These are phyloP conservation scores for Trachelipus rathkii DNA, from an alignment of 1,140 invertebrate genomes.

Conservation along the genomic window DNA sequence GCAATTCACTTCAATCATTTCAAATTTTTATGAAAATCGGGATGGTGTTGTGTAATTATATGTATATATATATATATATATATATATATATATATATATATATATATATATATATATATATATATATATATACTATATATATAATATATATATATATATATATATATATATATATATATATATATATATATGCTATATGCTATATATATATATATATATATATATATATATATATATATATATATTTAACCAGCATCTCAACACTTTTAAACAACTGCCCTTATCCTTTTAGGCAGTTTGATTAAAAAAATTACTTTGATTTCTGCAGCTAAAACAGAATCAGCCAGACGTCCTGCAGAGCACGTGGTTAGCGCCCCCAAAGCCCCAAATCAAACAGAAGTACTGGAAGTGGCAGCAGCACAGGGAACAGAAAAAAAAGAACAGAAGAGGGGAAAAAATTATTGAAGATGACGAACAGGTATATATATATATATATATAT, in stretches of 20 bases:
- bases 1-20: too few relatives aligned
- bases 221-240: too few relatives aligned
- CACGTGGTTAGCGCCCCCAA: slow-evolving; percentile 31
- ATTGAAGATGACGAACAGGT: slow-evolving; percentile 39
- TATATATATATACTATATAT: too few relatives aligned
- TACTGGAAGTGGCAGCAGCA: slow-evolving; percentile 36
- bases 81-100: slow-evolving; percentile 13
- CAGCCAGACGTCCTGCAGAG: slow-evolving; percentile 22
- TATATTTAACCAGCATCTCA: too few relatives aligned
- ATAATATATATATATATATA: too few relatives aligned
- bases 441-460: slow-evolving; percentile 49
- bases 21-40: too few relatives aligned
- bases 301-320: background rate
- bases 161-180: too few relatives aligned
- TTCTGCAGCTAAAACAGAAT: slow-evolving; percentile 23
- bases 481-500: background rate
- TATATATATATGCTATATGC: too few relatives aligned
- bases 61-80: too few relatives aligned
- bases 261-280: too few relatives aligned
- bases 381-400: slow-evolving; percentile 31
- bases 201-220: too few relatives aligned
- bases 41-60: too few relatives aligned
- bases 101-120: background rate
- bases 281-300: slow-evolving; percentile 13
- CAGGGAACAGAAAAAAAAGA: slow-evolving; percentile 22